phyloP scores from a whole-genome alignment of 2,113 vertebrate species.

The Etheostoma spectabile region DNA sequence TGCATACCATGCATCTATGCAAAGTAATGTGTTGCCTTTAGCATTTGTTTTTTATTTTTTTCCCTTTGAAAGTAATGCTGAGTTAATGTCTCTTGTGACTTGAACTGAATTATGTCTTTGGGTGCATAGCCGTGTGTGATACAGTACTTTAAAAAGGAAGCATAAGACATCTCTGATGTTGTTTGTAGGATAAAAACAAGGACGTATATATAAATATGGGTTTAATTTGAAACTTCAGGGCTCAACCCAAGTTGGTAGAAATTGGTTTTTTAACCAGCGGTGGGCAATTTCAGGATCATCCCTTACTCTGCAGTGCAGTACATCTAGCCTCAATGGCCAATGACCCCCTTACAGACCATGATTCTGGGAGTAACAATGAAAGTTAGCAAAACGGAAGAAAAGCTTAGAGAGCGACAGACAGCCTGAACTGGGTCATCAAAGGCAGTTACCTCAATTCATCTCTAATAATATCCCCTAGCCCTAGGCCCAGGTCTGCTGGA shows the following conservation, averaged over 20 bases:
- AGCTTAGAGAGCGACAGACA: conserved; percentile 58
- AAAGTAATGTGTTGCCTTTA: conserved; percentile 44
- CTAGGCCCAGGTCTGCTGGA: conserved; percentile 68
- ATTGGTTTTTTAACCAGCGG: background rate
- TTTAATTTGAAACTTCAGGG: conserved; percentile 20
- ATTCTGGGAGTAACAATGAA: conserved; percentile 58
- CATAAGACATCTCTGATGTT: background rate
- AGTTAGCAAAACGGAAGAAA: conserved; percentile 60
- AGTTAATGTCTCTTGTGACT: conserved; percentile 58
- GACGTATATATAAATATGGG: conserved; percentile 5
- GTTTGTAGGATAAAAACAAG: conserved; percentile 6
- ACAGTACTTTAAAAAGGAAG: conserved; percentile 9
- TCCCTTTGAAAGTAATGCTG: conserved; percentile 13
- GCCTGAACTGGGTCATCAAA: conserved; percentile 80
- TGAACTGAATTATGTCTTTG: conserved; percentile 44
- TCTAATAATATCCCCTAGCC: conserved; percentile 76
- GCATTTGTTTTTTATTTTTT: conserved; percentile 47
- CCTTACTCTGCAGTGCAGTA: conserved; percentile 44
- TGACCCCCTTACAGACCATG: conserved; percentile 67
- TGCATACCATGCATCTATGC: conserved; percentile 28
- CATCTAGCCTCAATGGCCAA: conserved; percentile 52
- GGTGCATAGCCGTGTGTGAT: conserved; percentile 13
- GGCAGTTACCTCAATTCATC: conserved; percentile 76
- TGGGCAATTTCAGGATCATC: conserved; percentile 29
- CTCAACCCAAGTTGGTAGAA: conserved; percentile 1